Percentiles rank a stretch among this genome's conserved stretches.
phyloP scores from a whole-genome alignment of 2,888 invertebrate species.

The Busseola fusca region DNA sequence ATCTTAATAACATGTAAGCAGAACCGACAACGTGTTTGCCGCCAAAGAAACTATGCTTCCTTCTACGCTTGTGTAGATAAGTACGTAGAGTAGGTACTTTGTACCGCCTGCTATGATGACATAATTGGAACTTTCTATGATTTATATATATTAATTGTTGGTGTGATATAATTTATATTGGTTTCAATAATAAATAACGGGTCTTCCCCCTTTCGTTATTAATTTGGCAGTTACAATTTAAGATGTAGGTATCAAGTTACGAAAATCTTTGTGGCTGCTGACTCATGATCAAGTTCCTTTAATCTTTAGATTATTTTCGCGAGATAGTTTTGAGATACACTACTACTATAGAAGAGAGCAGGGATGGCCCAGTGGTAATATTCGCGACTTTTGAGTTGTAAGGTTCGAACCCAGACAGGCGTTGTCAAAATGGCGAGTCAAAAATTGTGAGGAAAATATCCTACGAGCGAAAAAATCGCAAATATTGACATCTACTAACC shows the following conservation, averaged over 20 bases:
- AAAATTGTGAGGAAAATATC: neutral
- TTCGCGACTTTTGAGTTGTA: neutral
- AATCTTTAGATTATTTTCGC: neutral
- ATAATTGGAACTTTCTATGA: constrained; percentile 27
- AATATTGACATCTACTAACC: too few species aligned
- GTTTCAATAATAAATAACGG: neutral
- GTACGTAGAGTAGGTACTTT: neutral
- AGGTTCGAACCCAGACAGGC: neutral
- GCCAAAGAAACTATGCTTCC: constrained; percentile 39
- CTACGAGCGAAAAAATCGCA: neutral
- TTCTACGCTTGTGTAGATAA: constrained; percentile 15
- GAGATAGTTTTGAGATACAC: neutral
- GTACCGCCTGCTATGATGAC: constrained; percentile 9
- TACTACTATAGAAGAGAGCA: neutral
- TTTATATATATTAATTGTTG: constrained; percentile 13
- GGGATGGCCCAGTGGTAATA: neutral
- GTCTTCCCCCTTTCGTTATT: neutral
- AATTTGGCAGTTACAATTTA: neutral
- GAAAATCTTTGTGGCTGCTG: neutral
- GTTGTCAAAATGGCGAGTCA: neutral
- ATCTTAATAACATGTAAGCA: constrained; percentile 32
- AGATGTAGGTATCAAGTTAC: neutral
- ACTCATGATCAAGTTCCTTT: neutral
- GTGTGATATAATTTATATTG: constrained; percentile 10
- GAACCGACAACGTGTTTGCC: constrained; percentile 1